Percentiles rank a stretch among this genome's conserved stretches.
These are phyloP conservation scores for Casuarius casuarius DNA, from an alignment of 2,113 vertebrate species.

Conservation along the genomic window DNA sequence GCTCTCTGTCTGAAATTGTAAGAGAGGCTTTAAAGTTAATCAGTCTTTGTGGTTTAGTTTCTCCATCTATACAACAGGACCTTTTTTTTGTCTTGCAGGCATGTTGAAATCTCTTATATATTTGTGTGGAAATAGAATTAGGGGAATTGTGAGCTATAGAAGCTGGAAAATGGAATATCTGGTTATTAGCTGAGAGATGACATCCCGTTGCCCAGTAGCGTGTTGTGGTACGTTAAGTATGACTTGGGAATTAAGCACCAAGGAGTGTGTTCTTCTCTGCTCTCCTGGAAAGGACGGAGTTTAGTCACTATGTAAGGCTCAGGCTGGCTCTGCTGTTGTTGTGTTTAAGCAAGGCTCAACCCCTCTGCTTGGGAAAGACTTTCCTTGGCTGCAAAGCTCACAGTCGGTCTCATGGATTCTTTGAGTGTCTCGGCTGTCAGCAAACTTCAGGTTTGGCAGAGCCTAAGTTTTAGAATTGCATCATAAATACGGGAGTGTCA, in stretches of 20 bases:
- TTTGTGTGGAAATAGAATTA: not conserved
- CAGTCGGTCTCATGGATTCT: not conserved
- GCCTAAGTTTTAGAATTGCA: not conserved
- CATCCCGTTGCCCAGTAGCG: not conserved
- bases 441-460: not conserved
- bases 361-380: not conserved
- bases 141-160: not conserved
- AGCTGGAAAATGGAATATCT: not conserved
- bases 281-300: not conserved
- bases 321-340: not conserved
- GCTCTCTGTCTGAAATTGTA: not conserved
- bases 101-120: not conserved
- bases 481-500: not conserved
- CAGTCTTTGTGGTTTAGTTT: not conserved
- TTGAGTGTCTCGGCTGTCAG: not conserved
- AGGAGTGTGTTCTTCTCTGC: not conserved
- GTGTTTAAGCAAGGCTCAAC: not conserved
- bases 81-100: not conserved
- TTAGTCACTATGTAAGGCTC: not conserved
- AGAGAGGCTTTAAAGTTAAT: not conserved
- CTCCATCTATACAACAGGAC: not conserved
- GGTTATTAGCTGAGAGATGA: not conserved
- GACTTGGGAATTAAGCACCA: not conserved
- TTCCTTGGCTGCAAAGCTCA: not conserved
- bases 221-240: not conserved